Evolutionary conservation across 2,797 vertebrate genomes (phyloP), one percentile per base, ranked within the genome.

Genomic region (Taeniopygia guttata): DNA sequence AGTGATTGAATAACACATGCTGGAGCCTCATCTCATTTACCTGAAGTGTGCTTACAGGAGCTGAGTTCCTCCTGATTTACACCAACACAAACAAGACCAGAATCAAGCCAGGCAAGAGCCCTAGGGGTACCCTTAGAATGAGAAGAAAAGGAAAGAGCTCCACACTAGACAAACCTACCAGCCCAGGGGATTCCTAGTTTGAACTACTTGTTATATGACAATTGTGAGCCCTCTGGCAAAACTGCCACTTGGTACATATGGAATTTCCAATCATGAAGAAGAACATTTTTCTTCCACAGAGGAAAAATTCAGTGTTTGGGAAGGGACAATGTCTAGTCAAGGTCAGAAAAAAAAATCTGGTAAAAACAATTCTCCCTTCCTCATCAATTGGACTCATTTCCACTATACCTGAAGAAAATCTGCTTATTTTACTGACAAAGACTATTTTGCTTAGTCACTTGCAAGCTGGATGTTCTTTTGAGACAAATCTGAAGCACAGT

Each of bases 11-110:
- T 42, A 38, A 8, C 46, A n/a, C 1, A 0, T 55, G 43, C 51
- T 90, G 30, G 32, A 90, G 38, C 16, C 56, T 82, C 30, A 90
- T 62, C n/a, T 72, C 78, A 34, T 58, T 64, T 84, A 62, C 45
- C 56, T 58, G 51, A 92, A 42, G 22, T 21, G 34, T 6, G 4
- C 30, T 69, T n/a, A 11, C 10, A 12, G 56, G n/a, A 84, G 38
- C 26, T 18, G 49, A 60, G 56, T 85, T 90, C 87, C 29, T 77
- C 48, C 56, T 68, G 54, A 76, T 80, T 93, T 93, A 89, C 78
- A 87, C 56, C 77, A 92, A 74, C 34, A 51, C 59, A 95, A 94
- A 82, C 30, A 74, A 64, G 49, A 83, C 34, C 64, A 89, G 89
- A 85, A 89, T 75, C 30, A 54, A 87, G n/a, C 54, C 46, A 70